A percentile compares a stretch with the other conserved stretches of the same genome.
phyloP scores from a whole-genome alignment of 2,113 vertebrate species.

The Siniperca chuatsi region DNA sequence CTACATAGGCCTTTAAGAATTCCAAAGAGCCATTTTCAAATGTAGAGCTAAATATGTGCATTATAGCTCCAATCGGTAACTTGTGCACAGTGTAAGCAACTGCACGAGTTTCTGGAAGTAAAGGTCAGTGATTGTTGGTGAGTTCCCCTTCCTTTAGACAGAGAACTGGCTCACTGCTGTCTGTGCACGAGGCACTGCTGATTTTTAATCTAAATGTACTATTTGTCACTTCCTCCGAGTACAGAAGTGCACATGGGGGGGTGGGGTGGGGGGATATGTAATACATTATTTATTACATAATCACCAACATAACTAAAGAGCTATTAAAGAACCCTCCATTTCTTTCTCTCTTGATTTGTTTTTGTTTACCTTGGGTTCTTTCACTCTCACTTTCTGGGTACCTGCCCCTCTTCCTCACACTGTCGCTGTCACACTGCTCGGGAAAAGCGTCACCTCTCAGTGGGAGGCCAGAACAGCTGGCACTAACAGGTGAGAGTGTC shows the following conservation, averaged over 20 bases:
- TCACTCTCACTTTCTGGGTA: conserved; percentile 26
- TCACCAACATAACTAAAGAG: neutral
- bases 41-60: neutral
- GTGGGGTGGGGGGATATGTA: too few species aligned
- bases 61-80: neutral
- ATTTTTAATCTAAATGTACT: neutral
- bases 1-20: neutral
- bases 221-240: neutral
- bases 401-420: conserved; percentile 6
- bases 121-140: neutral
- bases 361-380: neutral
- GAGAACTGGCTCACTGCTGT: neutral
- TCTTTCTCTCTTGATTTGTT: neutral
- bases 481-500: conserved; percentile 51
- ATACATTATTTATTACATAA: neutral
- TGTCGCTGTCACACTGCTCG: neutral
- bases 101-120: neutral
- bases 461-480: conserved; percentile 16
- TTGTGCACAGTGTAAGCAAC: neutral
- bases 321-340: too few species aligned
- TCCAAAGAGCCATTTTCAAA: neutral
- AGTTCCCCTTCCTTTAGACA: neutral
- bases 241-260: neutral
- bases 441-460: conserved; percentile 49
- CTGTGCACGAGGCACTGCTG: neutral